phyloP scores from a whole-genome alignment of 2,888 invertebrate genomes.

The Oxyscelio sp. region DNA sequence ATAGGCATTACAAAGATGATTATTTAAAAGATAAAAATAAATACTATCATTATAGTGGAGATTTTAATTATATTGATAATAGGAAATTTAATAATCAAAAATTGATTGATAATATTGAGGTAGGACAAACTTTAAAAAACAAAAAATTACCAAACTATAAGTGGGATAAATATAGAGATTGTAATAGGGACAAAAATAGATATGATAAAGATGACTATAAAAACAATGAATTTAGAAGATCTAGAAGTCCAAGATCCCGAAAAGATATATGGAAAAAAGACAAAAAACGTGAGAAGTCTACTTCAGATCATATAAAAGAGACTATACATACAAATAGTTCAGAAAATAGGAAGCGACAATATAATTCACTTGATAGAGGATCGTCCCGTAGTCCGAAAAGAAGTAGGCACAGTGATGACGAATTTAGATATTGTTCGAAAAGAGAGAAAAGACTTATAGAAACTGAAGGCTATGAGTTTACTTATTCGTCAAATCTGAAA shows the following conservation, averaged over 20 bases:
- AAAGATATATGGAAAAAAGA: constrained; percentile 23
- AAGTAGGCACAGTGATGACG: no score
- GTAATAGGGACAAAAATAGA: constrained; percentile 31
- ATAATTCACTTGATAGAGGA: neutral
- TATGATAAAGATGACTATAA: neutral
- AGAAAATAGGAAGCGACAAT: neutral
- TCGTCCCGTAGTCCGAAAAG: no score
- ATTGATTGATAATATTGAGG: neutral
- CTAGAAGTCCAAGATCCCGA: constrained; percentile 13
- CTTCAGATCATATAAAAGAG: neutral
- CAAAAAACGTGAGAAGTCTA: neutral
- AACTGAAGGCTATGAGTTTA: no score
- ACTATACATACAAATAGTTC: neutral
- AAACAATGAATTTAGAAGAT: constrained; percentile 1
- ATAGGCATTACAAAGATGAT: constrained; percentile 1
- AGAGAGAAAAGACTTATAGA: no score
- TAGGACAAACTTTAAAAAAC: neutral
- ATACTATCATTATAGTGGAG: constrained; percentile 19
- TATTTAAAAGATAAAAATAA: neutral
- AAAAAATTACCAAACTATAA: neutral
- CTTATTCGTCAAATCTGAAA: no score
- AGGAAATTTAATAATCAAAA: neutral
- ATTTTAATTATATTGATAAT: constrained; percentile 13
- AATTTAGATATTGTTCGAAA: no score
- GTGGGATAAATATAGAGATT: no score